Percentiles rank a stretch among this genome's conserved stretches.
These are phyloP conservation scores for Drosophila aff. DNA, from an alignment of 1,140 invertebrate genomes.

Conservation along the genomic window DNA sequence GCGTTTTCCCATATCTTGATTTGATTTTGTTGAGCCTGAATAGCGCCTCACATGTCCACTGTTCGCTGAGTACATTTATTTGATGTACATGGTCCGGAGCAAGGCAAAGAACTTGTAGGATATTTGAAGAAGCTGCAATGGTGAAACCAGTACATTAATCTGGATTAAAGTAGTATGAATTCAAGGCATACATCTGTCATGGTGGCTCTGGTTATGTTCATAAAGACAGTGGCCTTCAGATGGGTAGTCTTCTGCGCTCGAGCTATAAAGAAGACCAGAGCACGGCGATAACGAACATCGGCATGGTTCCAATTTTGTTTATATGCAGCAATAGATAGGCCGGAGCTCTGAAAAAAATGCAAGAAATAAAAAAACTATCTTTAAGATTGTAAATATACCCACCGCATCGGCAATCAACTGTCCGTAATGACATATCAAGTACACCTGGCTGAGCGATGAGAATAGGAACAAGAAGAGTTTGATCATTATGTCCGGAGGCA, in stretches of 20 bases:
- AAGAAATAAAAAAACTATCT: not conserved
- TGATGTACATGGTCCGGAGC: slow-evolving; percentile 70
- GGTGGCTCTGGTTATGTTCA: slow-evolving; percentile 59
- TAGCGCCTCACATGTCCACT: not conserved
- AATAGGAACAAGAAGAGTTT: slow-evolving; percentile 64
- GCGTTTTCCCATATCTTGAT: too few species aligned
- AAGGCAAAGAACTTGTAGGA: slow-evolving; percentile 77
- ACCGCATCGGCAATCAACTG: slow-evolving; percentile 71
- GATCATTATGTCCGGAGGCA: slow-evolving; percentile 53
- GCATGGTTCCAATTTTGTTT: slow-evolving; percentile 71
- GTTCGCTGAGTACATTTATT: slow-evolving; percentile 22
- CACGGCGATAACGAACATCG: slow-evolving; percentile 66
- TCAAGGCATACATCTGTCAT: slow-evolving; percentile 65
- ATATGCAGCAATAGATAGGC: slow-evolving; percentile 61
- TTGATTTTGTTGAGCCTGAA: too few species aligned
- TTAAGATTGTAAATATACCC: not conserved
- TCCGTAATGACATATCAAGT: slow-evolving; percentile 70
- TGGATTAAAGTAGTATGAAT: not conserved
- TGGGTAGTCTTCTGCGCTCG: slow-evolving; percentile 63
- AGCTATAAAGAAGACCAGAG: slow-evolving; percentile 57
- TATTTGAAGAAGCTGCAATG: slow-evolving; percentile 64
- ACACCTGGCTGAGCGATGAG: slow-evolving; percentile 60
- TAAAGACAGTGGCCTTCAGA: slow-evolving; percentile 67
- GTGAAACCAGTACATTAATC: not conserved
- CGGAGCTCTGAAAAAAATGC: slow-evolving; percentile 45